Base-by-base conservation (phyloP, 2,797 vertebrate genomes). In the Prunella strophiata region DNA sequence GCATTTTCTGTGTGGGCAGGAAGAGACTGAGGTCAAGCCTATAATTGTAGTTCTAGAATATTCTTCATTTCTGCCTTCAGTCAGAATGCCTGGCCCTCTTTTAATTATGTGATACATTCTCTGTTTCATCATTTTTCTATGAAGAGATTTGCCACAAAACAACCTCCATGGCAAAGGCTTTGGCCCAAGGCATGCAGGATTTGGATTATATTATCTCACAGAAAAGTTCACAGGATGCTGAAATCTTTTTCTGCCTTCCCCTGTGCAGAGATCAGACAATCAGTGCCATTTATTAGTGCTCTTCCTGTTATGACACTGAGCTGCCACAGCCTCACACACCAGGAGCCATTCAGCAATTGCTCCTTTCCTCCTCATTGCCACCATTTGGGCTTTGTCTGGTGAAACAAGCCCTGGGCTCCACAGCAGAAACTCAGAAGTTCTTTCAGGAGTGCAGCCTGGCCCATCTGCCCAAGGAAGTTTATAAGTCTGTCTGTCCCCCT, bases 131-230 rank as follows among this genome's bases (percentile, higher is more conserved):
- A 1, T 85, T 63, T 73, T 67, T 32, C 61, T 88, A 8, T 74
- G 80, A 90, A 54, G 54, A 88, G 71, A 76, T 94, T 70, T 87
- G 67, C 88, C 90, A 82, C 88, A 82, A 82, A 94, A 67, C 74
- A 87, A 57, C 19, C 25, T 83, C 84, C 82, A 0, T 83, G 71
- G 85, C 38, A 52, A 4, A 67, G 57, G 40, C 63, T 89, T 86
- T 93, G 81, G 86, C 74, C 74, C 61, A 32, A 87, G 59, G 32
- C 67, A 1, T 21, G 38, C 27, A 52, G 84, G 78, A 91, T 93
- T 92, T 81, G 74, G n/a, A 43, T 76, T 81, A 26, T 38, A 27
- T 62, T 86, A 70, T 78, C 74, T 77, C 79, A 38, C 23, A 83
- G 65, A 80, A 50, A 71, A 88, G 65, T 48, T 86, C 54, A 54